These are phyloP conservation scores for Seriola dumerili DNA, from an alignment of 2,113 vertebrate genomes.

Conservation along the genomic window DNA sequence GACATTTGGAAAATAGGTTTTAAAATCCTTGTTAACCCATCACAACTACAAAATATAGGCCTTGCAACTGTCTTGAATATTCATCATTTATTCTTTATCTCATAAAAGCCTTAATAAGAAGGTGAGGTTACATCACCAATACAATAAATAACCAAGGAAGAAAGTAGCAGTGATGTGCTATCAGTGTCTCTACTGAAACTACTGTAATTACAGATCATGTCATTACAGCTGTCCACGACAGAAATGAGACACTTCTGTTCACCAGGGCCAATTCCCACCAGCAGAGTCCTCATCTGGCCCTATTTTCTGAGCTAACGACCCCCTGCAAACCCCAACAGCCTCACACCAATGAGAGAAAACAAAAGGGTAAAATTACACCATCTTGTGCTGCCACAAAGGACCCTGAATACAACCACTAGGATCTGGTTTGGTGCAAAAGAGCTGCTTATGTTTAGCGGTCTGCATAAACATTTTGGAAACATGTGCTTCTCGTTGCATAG, in stretches of 20 bases:
- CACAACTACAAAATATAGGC: neutral
- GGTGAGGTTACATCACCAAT: constrained; percentile 4
- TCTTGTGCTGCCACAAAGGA: constrained; percentile 53
- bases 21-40: constrained; percentile 9
- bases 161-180: neutral
- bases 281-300: constrained; percentile 47
- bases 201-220: constrained; percentile 50
- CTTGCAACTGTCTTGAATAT: neutral
- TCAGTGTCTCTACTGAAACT: constrained; percentile 44
- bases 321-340: constrained; percentile 44
- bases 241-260: constrained; percentile 53
- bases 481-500: neutral
- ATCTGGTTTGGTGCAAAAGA: constrained; percentile 7
- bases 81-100: neutral
- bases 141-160: constrained; percentile 5
- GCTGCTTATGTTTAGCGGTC: constrained; percentile 10
- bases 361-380: constrained; percentile 70
- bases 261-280: constrained; percentile 44
- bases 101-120: neutral
- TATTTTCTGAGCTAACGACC: constrained; percentile 41
- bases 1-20: neutral
- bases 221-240: constrained; percentile 50
- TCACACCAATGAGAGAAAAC: constrained; percentile 51
- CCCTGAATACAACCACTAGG: constrained; percentile 32
- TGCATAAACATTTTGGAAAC: constrained; percentile 41